Percentiles rank a stretch among this genome's conserved stretches.
Conservation (phyloP, 2,797 vertebrate genomes). For the Myotis myotis region DNA sequence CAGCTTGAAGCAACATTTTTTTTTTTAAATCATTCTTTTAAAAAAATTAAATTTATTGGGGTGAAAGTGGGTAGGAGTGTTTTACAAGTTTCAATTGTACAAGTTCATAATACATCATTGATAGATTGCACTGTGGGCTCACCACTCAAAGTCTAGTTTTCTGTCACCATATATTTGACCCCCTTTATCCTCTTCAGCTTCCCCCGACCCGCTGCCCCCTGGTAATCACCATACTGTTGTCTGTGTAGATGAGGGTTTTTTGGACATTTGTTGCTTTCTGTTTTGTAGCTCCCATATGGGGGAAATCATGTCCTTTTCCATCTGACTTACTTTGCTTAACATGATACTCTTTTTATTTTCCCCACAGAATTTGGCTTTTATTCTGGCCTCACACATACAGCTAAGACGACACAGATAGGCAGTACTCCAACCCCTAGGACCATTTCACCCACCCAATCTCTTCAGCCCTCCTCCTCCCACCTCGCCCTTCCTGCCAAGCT, state of each 20-base stretch:
- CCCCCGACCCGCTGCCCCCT: background rate
- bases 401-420: slow-evolving; percentile 50
- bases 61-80: too few relatives aligned
- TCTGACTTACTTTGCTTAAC: background rate
- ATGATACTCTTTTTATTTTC: background rate
- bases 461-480: background rate
- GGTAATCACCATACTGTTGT: background rate
- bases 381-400: slow-evolving; percentile 65
- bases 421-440: background rate
- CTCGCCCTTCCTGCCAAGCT: background rate
- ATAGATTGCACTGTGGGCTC: too few relatives aligned
- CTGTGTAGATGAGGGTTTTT: too few relatives aligned
- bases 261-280: too few relatives aligned
- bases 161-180: background rate
- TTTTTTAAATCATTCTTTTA: too few relatives aligned
- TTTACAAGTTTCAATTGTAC: too few relatives aligned
- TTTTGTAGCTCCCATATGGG: too few relatives aligned
- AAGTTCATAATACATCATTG: too few relatives aligned
- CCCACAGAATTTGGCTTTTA: slow-evolving; percentile 68
- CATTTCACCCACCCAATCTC: background rate
- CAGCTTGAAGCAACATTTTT: too few relatives aligned
- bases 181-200: background rate
- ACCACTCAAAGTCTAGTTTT: background rate
- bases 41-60: too few relatives aligned
- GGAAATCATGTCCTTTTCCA: background rate